phyloP scores from a whole-genome alignment of 2,888 invertebrate species.

The Abrostola tripartita region DNA sequence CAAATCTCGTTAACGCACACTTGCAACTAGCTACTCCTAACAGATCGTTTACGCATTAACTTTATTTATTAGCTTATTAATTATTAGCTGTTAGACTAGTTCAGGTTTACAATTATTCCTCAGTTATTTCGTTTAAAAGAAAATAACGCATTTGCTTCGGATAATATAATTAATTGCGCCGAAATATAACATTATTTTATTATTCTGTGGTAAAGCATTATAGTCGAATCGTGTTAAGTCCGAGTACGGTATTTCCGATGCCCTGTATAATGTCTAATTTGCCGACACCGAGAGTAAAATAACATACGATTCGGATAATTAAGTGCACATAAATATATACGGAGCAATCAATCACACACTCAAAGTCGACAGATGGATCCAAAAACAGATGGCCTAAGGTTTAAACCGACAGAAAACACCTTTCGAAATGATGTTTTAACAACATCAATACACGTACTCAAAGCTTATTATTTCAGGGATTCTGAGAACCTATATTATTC shows the following conservation, averaged over 20 bases:
- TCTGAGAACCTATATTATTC: conserved; percentile 20
- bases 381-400: conserved; percentile 24
- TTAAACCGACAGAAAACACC: conserved; percentile 20
- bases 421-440: conserved; percentile 27
- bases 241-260: not conserved
- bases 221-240: too few relatives aligned
- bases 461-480: conserved; percentile 28
- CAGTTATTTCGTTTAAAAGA: too few relatives aligned
- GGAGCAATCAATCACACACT: conserved; percentile 3
- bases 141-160: too few relatives aligned
- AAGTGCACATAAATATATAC: conserved; percentile 1
- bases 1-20: too few relatives aligned
- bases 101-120: too few relatives aligned
- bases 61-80: too few relatives aligned
- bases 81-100: too few relatives aligned
- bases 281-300: not conserved
- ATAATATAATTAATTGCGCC: too few relatives aligned
- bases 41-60: too few relatives aligned
- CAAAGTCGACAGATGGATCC: conserved; percentile 13
- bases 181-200: too few relatives aligned
- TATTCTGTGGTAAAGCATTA: too few relatives aligned
- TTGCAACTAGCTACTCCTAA: too few relatives aligned
- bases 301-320: conserved; percentile 1
- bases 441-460: conserved; percentile 6
- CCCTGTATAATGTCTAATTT: not conserved